Evolutionary conservation across 2,113 vertebrate species (phyloP).

Genomic region (Ceyx melanurus): DNA sequence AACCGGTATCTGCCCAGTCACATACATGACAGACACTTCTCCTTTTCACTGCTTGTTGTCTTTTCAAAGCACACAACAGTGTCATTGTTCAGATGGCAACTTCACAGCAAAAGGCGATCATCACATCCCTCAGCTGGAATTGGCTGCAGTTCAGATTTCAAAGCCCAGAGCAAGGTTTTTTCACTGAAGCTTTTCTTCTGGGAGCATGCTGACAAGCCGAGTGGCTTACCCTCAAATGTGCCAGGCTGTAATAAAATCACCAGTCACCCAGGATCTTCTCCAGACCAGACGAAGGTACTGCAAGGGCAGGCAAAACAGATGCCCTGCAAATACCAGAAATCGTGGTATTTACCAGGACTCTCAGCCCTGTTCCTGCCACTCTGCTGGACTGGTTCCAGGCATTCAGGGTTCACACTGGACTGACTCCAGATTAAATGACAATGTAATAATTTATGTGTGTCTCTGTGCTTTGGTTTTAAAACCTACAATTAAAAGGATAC

Average conservation of each 20-base stretch:
- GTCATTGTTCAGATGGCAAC: constrained; percentile 28
- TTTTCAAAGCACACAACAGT: constrained; percentile 28
- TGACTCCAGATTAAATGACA: constrained; percentile 49
- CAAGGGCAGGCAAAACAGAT: constrained; percentile 42
- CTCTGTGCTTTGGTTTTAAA: constrained; percentile 21
- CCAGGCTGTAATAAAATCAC: constrained; percentile 42
- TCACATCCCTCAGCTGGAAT: background rate
- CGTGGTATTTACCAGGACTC: constrained; percentile 41
- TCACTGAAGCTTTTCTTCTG: constrained; percentile 19
- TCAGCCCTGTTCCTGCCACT: background rate
- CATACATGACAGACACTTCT: background rate
- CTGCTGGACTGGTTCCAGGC: constrained; percentile 5
- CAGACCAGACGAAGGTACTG: constrained; percentile 26
- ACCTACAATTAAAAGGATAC: constrained; percentile 15
- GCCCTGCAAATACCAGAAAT: constrained; percentile 55
- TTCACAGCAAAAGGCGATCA: background rate
- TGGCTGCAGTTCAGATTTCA: constrained; percentile 42
- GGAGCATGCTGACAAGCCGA: constrained; percentile 39
- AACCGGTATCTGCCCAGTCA: background rate
- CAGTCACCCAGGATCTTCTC: constrained; percentile 35
- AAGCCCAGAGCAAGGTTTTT: constrained; percentile 33
- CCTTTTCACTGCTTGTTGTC: background rate
- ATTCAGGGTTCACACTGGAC: constrained; percentile 16
- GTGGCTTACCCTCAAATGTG: background rate
- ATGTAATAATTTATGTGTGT: background rate